Conservation (phyloP, 2,797 vertebrate genomes). For the Ispidina lecontei region DNA sequence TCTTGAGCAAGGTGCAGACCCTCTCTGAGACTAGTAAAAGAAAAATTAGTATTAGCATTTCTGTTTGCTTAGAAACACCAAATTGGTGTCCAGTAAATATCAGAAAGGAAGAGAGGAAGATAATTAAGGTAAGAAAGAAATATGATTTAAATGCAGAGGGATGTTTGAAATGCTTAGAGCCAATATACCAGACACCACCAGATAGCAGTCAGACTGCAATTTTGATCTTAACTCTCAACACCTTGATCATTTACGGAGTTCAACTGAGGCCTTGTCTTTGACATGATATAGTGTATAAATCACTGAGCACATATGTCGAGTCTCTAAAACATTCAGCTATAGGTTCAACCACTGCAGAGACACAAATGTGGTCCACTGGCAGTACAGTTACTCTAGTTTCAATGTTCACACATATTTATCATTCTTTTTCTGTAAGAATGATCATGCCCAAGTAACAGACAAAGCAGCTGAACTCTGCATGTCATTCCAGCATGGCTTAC, state of each 20-base stretch:
- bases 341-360: not conserved
- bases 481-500: not conserved
- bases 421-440: not conserved
- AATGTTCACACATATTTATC: rapidly evolving
- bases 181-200: rapidly evolving
- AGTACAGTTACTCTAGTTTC: not conserved
- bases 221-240: not conserved
- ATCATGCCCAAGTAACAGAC: rapidly evolving
- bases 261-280: not conserved
- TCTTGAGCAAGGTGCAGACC: not conserved
- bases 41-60: not conserved
- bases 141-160: not conserved
- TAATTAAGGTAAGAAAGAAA: not conserved
- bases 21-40: not conserved
- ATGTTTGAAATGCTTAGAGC: not conserved
- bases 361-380: not conserved
- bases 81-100: not conserved
- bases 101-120: not conserved
- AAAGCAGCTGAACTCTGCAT: not conserved
- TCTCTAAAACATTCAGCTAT: not conserved
- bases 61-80: not conserved
- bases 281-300: not conserved
- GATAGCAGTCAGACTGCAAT: not conserved
- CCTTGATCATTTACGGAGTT: not conserved
- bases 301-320: not conserved